Evolutionary conservation across 2,888 invertebrate genomes (phyloP), one percentile per base, ranked within the genome.

Genomic region (Gandaritis pyraliata): DNA sequence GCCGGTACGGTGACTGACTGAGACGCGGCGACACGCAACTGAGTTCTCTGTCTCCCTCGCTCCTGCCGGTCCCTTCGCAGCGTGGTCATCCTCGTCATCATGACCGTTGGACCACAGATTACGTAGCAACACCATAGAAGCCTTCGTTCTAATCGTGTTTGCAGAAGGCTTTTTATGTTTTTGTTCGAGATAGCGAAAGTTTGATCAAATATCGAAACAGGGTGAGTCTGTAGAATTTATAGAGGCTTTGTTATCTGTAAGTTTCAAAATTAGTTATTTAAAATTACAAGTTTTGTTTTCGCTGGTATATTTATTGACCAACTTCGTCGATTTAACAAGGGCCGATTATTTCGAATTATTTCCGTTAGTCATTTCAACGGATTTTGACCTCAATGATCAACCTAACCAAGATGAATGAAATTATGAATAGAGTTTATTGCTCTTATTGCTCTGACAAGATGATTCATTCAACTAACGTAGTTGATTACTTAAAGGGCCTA

Each of bases 11-110:
- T 70, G 72, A 72, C 51, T 62, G 79, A 78, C 79, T 64, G 81
- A 82, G 82, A 81, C 76, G 80, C 78, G 84, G 83, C 82, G 81
- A 74, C 76, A 76, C 80, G 82, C 48, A 11, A 70, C 65, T 72
- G 64, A 59, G 15, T 63, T 66, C 70, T 77, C 81, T 74, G 74
- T 85, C 88, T 79, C 82, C 68, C 83, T 87, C 85, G 70, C 81
- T 70, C 84, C 68, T 72, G 76, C 71, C 73, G 61, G 71, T 73
- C 72, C 75, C 75, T 72, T 71, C 73, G 66, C 70, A 72, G 77
- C 81, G 80, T 84, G 84, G 83, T 85, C 87, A 86, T 81, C 83
- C 76, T 72, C 71, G 72, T 76, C 75, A 71, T 68, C 62, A 66
- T 80, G 80, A 76, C 83, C 83, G 85, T 84, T 85, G 80, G 74